phyloP scores from a whole-genome alignment of 2,888 invertebrate genomes.

The Pediacus dermestoides region DNA sequence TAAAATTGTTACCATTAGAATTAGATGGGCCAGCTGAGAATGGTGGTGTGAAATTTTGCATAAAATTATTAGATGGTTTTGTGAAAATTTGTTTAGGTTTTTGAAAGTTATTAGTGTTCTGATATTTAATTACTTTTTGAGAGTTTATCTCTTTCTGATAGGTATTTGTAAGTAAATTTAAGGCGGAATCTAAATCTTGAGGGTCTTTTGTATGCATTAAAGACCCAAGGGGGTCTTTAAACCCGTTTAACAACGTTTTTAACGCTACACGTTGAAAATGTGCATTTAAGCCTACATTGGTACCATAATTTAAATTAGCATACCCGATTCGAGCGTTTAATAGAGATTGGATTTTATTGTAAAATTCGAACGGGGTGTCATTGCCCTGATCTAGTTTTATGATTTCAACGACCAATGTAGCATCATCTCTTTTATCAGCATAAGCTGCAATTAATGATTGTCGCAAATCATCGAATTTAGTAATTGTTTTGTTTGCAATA shows the following conservation, averaged over 20 bases:
- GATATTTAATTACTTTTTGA: not conserved
- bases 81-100: constrained; percentile 2
- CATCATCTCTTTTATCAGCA: constrained; percentile 1
- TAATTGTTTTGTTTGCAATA: not conserved
- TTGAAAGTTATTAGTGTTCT: not conserved
- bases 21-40: no score
- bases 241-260: constrained; percentile 7
- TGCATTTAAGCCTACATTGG: not conserved
- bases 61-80: no score
- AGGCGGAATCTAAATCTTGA: constrained; percentile 5
- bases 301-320: constrained; percentile 1
- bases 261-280: constrained; percentile 6
- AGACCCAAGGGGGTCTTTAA: constrained; percentile 9
- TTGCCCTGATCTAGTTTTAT: not conserved
- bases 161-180: constrained; percentile 9
- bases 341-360: not conserved
- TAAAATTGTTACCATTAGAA: no score
- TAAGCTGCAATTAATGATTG: not conserved
- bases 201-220: constrained; percentile 12
- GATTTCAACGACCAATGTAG: not conserved
- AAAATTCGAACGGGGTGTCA: not conserved
- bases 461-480: not conserved
- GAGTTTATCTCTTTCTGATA: constrained; percentile 7
- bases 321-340: not conserved
- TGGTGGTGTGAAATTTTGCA: no score